Evolutionary conservation across 2,113 vertebrate species (phyloP).

Genomic region (Xenopus laevis): DNA sequence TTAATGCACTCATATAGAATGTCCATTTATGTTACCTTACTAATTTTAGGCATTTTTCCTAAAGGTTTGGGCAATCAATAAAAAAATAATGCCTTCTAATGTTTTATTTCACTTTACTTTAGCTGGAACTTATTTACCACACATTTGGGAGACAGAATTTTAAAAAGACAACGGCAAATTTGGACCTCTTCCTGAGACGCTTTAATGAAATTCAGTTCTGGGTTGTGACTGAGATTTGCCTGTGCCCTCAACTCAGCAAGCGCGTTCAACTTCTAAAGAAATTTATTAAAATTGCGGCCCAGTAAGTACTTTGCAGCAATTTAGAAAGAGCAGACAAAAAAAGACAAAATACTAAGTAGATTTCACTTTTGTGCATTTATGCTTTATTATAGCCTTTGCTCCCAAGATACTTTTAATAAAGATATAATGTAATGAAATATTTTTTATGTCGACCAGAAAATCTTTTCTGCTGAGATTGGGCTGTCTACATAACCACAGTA

Average conservation of each 20-base stretch:
- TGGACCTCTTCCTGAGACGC: conserved; percentile 93
- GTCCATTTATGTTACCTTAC: too few species aligned
- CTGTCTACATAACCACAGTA: conserved; percentile 28
- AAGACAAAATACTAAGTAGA: neutral
- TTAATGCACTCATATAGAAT: neutral
- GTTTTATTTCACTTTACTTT: conserved; percentile 44
- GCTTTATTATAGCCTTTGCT: conserved; percentile 13
- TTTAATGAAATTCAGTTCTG: conserved; percentile 98
- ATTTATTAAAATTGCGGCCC: conserved; percentile 96
- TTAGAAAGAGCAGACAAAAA: conserved; percentile 11
- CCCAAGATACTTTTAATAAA: conserved; percentile 26
- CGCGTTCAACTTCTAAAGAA: conserved; percentile 97
- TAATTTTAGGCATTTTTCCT: too few species aligned
- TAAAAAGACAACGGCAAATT: conserved; percentile 92
- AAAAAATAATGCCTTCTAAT: neutral
- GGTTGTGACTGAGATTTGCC: conserved; percentile 93
- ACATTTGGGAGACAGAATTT: conserved; percentile 92
- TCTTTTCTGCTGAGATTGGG: conserved; percentile 19
- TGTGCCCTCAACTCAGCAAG: conserved; percentile 92
- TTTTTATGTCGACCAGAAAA: conserved; percentile 16
- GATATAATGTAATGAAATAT: conserved; percentile 27
- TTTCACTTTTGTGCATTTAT: conserved; percentile 26
- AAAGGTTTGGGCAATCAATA: neutral
- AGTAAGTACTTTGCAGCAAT: conserved; percentile 73
- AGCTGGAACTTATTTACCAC: conserved; percentile 94